Base-by-base conservation (phyloP, 1,140 invertebrate species). In the Brachionus asplanchnoidis region DNA sequence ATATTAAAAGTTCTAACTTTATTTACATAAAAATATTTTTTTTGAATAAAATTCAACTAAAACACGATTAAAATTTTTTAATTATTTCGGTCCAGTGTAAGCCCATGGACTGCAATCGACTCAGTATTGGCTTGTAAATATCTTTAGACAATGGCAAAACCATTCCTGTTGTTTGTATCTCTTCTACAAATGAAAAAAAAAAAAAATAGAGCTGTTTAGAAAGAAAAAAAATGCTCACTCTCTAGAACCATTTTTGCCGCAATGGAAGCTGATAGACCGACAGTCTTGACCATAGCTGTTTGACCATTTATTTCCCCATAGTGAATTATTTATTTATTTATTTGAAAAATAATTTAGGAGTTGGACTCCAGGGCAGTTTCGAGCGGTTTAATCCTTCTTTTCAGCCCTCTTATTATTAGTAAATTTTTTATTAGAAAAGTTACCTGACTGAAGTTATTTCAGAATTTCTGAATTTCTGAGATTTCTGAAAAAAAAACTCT, bases 181-280 rank as follows among this genome's bases (percentile, higher is more conserved):
- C 97, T 87, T 95, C 95, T 95, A 89, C 75, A 85, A 85, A 68
- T 42, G 50, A 50, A 42, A 65, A 44, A 20, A 20, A 32, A 68
- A 12, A 20, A n/a, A n/a, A 32, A 17, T 44, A 12, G 40, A 73
- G 44, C 68, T 32, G 4, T 7, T 73, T 73, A 12, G 66, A 84
- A n/a, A 26, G 68, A 65, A 42, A 17, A 40, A 28, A 40, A 32
- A 23, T 75, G 87, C 86, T 90, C 90, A 95, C 95, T 96, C 90
- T 97, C 95, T 5, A 99, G 90, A 36, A 99, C 92, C 97, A 99
- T 99, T 90, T 97, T 96, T 0, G 95, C 93, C 5, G 97, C 95
- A 87, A 99, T 98, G 6, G 95, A 97, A 5, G 95, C 93, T 0
- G 97, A 97, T 87, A 97, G 94, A 4, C 97, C 97, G 6, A 99